Percentiles rank a stretch among this genome's conserved stretches.
phyloP scores from a whole-genome alignment of 2,113 vertebrate species.

The Hippocampus abdominalis region DNA sequence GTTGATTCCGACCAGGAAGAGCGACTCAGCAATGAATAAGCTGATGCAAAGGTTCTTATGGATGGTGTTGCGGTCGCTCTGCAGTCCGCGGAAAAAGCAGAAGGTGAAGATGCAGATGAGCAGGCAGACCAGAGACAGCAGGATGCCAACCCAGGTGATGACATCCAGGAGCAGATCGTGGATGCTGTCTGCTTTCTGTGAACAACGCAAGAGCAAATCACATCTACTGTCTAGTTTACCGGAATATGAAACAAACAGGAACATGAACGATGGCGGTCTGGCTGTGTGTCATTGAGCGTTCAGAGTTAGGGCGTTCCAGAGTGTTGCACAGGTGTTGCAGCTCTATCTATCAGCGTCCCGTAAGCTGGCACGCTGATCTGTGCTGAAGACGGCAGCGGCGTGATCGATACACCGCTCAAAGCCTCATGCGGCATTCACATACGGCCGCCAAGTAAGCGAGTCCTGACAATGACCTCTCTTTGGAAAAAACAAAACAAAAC shows the following conservation, averaged over 20 bases:
- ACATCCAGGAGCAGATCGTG: conserved; percentile 93
- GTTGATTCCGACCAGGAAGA: conserved; percentile 97
- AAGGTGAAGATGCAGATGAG: conserved; percentile 99
- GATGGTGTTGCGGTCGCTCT: conserved; percentile 97
- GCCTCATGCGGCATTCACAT: conserved; percentile 51
- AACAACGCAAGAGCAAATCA: neutral
- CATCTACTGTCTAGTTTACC: neutral
- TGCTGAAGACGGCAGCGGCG: conserved; percentile 51
- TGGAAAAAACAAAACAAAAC: neutral
- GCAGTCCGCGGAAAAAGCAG: conserved; percentile 97
- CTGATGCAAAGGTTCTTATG: conserved; percentile 98
- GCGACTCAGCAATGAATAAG: conserved; percentile 93
- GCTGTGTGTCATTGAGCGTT: conserved; percentile 47
- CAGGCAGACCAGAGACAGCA: conserved; percentile 94
- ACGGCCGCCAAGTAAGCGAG: conserved; percentile 41
- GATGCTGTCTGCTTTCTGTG: conserved; percentile 87
- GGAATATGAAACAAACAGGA: conserved; percentile 3
- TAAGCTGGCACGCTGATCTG: conserved; percentile 59
- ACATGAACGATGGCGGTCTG: conserved; percentile 34
- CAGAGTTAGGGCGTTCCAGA: conserved; percentile 45
- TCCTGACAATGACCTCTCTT: conserved; percentile 62
- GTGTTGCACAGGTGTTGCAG: conserved; percentile 56
- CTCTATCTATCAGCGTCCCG: conserved; percentile 69
- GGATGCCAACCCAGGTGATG: conserved; percentile 97
- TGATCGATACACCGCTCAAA: conserved; percentile 67